Base-by-base conservation (phyloP, 1,140 invertebrate species). In the Helicorthomorpha holstii region DNA sequence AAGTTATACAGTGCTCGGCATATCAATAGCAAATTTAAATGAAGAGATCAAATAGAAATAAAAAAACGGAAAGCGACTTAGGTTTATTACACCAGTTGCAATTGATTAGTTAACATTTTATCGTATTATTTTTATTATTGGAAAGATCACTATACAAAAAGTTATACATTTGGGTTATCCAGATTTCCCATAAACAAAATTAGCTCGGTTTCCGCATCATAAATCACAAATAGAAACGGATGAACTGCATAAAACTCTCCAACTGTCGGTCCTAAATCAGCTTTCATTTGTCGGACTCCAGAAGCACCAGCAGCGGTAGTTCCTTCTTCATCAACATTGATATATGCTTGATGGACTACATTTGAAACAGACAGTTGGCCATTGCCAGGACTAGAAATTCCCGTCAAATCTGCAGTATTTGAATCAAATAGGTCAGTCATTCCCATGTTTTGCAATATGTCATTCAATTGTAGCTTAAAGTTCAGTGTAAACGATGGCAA, bases 401-500 rank as follows among this genome's bases (percentile, higher is more conserved):
- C 75, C 27, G 67, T 76, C 19, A 87, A 74, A 63, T 85, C 73
- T 0, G 81, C 73, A 0, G 57, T 61, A 0, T 60, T 55, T 19
- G 72, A 67, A 55, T 58, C 53, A 48, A 89, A 77, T 14, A 87
- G 58, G 50, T 81, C 75, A 0, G 73, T 77, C 0, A 81, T 73
- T 0, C 83, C 83, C 58, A 89, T 61, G 1, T 65, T 61, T 44
- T 73, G 63, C 19, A 87, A 60, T 3, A 85, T 68, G 71, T 81
- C 67, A 46, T 66, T 69, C 1, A 84, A 58, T 10, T 76, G 74
- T 2, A 83, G 64, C 22, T 73, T 76, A 54, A 78, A 76, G 59
- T 91, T 85, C 21, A 89, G 70, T 14, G 75, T 76, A 64, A 91
- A 91, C 61, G 83, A 85, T 0, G 87, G 88, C 19, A 93, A 67